A percentile compares a stretch with the other conserved stretches of the same genome.
These are phyloP conservation scores for Trematomus loennbergii DNA, from an alignment of 2,113 vertebrate species.

Conservation along the genomic window DNA sequence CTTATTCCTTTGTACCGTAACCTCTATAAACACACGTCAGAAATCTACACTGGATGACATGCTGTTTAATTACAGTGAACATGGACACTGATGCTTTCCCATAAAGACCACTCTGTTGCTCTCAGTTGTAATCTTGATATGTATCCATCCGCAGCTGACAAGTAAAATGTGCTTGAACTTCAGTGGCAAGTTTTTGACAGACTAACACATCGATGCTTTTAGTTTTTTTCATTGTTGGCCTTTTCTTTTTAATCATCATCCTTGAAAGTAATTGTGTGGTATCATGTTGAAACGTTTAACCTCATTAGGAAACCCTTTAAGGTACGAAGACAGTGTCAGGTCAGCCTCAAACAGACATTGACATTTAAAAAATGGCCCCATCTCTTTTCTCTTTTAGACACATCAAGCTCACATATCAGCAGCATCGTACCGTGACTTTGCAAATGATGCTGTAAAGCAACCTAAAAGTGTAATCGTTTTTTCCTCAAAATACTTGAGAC, in stretches of 20 bases:
- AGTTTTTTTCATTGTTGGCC: too few species aligned
- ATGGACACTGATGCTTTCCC: not conserved
- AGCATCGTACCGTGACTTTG: conserved; percentile 30
- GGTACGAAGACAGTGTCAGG: not conserved
- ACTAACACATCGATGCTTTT: not conserved
- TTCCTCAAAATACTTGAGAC: conserved; percentile 48
- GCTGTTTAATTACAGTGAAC: not conserved
- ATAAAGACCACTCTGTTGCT: not conserved
- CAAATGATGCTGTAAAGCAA: conserved; percentile 45
- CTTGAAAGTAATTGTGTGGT: not conserved
- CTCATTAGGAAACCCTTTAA: not conserved
- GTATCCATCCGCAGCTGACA: not conserved
- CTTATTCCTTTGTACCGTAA: not conserved
- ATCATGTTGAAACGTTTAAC: conserved; percentile 21
- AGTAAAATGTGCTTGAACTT: not conserved
- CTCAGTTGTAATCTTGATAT: not conserved
- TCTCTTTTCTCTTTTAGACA: not conserved
- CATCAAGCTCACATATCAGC: conserved; percentile 21
- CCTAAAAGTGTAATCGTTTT: conserved; percentile 4
- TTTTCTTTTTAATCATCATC: too few species aligned
- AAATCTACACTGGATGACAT: not conserved
- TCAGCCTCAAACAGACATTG: conserved; percentile 5
- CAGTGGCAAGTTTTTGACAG: not conserved
- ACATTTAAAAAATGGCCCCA: not conserved
- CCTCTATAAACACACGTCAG: not conserved